Base-by-base conservation (phyloP, 2,797 vertebrate species). In the Xenentodon cancila region DNA sequence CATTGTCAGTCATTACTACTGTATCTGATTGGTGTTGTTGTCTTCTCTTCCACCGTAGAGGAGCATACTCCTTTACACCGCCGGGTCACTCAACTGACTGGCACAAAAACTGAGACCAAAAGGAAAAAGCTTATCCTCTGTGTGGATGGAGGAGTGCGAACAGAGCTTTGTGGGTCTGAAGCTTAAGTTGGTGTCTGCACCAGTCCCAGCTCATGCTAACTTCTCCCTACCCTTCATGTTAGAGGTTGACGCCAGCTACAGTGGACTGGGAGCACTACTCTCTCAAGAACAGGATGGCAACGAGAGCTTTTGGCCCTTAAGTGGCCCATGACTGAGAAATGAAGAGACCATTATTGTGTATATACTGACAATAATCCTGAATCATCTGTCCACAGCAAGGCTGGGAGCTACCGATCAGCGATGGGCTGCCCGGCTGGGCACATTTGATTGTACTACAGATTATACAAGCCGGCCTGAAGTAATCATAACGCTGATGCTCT, bases 201-300 rank as follows among this genome's bases (percentile, higher is more conserved):
- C 46, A 0, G 48, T 71, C 5, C 1, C 73, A 9, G 51, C 51
- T 0, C 73, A 37, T 19, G 40, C 55, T 1, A 27, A 73, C 16
- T 73, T 65, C 6, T 45, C 48, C 0, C 8, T 17, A 1, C 51
- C 50, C 1, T 72, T 77, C 1, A 63, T 68, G 0, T 7, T 72
- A 3, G 49, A 68, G 17, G 22, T 60, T 0, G 69, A 61, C 17
- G 56, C 65, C 0, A 78, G 69, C 17, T 19, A 61, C 19, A 6
- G 18, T 1, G 43, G 57, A 0, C 20, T 66, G 0, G 51, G 62
- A 12, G 62, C 55, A 25, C 3, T 25, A 2, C 15, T 50, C 4
- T 50, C 48, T 2, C 48, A 50, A 15, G 22, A 15, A 21, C 48
- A 50, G n/a, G 27, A 30, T 30, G 27, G 27, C 27, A 30, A 30